Percentiles rank a stretch among this genome's conserved stretches.
These are phyloP conservation scores for Athene cunicularia DNA, from an alignment of 2,113 vertebrate species.

Conservation along the genomic window DNA sequence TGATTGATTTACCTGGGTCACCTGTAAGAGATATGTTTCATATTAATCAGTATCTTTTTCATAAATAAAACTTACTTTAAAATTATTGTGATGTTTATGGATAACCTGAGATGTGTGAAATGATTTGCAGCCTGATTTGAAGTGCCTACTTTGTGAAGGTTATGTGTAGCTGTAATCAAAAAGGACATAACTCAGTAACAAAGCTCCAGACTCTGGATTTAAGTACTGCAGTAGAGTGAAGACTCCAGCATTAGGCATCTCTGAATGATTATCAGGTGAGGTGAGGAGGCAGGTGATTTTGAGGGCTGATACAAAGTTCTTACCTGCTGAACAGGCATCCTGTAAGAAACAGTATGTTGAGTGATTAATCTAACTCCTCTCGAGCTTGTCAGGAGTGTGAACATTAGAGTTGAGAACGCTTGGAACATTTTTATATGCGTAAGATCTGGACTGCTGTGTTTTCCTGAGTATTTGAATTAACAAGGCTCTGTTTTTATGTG, in stretches of 20 bases:
- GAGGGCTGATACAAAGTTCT: neutral
- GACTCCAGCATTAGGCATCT: neutral
- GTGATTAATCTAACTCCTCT: neutral
- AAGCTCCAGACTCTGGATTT: neutral
- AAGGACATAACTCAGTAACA: neutral
- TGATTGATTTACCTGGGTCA: constrained; percentile 11
- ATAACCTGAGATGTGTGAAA: neutral
- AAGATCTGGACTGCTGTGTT: neutral
- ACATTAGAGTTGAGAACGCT: neutral
- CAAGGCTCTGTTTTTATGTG: neutral
- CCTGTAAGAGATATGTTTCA: neutral
- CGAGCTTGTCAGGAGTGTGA: neutral
- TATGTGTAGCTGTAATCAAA: neutral
- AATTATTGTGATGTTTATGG: constrained; percentile 18
- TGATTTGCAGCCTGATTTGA: neutral
- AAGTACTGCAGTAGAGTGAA: neutral
- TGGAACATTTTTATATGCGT: neutral
- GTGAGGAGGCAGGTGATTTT: neutral
- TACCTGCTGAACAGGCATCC: neutral
- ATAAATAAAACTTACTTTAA: constrained; percentile 25
- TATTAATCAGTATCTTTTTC: constrained; percentile 38
- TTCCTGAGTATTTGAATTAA: neutral
- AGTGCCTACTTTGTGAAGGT: neutral
- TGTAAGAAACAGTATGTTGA: neutral
- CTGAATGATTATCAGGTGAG: neutral